These are phyloP conservation scores for Tetragonisca angustula DNA, from an alignment of 2,888 invertebrate species.

Conservation along the genomic window DNA sequence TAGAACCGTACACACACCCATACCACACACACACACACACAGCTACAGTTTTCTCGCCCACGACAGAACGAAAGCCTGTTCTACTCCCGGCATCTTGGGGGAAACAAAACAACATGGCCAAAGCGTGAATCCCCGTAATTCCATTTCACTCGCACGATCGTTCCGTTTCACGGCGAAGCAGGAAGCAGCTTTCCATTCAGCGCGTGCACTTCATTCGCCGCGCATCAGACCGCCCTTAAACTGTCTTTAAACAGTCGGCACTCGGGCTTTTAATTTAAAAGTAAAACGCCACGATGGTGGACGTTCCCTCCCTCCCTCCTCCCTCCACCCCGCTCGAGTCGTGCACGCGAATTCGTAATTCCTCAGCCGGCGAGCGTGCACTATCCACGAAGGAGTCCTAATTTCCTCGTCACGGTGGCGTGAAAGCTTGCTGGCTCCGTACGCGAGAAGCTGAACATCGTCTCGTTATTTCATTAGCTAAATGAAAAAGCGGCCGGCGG, in stretches of 20 bases:
- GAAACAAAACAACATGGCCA: no score
- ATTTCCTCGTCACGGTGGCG: slow-evolving; percentile 8
- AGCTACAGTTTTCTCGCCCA: no score
- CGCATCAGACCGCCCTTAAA: slow-evolving; percentile 12
- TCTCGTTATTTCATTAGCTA: slow-evolving; percentile 44
- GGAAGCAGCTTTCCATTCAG: neutral
- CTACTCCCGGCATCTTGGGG: no score
- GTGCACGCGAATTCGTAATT: slow-evolving; percentile 34
- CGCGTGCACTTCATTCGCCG: slow-evolving; percentile 6
- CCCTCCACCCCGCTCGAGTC: neutral
- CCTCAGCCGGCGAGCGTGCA: neutral
- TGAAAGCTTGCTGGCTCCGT: slow-evolving; percentile 5
- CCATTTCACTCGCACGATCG: no score
- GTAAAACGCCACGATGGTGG: neutral
- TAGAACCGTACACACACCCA: no score
- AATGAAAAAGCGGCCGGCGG: slow-evolving; percentile 31
- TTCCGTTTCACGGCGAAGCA: neutral
- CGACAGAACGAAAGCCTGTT: no score
- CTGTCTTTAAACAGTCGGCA: slow-evolving; percentile 19
- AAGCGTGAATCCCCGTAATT: neutral
- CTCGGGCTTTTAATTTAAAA: slow-evolving; percentile 22
- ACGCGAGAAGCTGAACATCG: slow-evolving; percentile 26
- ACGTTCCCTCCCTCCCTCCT: neutral
- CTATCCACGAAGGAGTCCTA: slow-evolving; percentile 7
- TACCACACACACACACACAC: no score